Conservation (phyloP, 2,888 invertebrate species). For the Ecdyonurus torrentis region DNA sequence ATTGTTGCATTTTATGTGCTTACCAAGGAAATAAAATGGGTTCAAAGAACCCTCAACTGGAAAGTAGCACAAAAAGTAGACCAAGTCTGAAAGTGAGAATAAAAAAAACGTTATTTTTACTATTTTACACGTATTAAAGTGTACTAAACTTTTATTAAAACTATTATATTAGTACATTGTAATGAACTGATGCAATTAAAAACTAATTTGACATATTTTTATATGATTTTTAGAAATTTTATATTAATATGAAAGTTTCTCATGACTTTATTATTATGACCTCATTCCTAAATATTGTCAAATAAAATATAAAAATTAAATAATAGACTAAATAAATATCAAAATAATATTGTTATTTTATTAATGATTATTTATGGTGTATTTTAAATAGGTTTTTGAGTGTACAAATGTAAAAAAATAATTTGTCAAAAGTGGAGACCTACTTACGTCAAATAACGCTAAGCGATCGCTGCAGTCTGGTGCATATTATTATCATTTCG, state of each 20-base stretch:
- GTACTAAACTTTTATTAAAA: background rate
- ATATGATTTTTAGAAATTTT: background rate
- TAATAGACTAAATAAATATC: no score
- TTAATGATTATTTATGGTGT: no score
- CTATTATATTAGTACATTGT: background rate
- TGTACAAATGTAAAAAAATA: background rate
- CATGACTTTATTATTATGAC: background rate
- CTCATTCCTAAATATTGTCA: background rate
- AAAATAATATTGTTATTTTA: no score
- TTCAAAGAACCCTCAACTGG: slow-evolving; percentile 1
- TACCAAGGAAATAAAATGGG: background rate
- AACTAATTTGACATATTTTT: background rate
- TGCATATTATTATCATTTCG: background rate
- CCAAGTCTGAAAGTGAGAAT: slow-evolving; percentile 1
- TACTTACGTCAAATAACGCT: slow-evolving; percentile 14
- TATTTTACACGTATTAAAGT: no score
- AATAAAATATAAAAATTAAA: no score
- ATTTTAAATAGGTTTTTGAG: background rate
- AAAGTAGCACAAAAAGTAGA: slow-evolving; percentile 1
- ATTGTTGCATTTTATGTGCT: background rate
- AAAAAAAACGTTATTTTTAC: background rate
- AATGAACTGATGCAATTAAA: background rate
- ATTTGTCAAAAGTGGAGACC: slow-evolving; percentile 10
- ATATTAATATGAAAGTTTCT: background rate
- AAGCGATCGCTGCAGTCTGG: background rate